These are phyloP conservation scores for Cosmia pyralina DNA, from an alignment of 2,888 invertebrate species.

Conservation along the genomic window DNA sequence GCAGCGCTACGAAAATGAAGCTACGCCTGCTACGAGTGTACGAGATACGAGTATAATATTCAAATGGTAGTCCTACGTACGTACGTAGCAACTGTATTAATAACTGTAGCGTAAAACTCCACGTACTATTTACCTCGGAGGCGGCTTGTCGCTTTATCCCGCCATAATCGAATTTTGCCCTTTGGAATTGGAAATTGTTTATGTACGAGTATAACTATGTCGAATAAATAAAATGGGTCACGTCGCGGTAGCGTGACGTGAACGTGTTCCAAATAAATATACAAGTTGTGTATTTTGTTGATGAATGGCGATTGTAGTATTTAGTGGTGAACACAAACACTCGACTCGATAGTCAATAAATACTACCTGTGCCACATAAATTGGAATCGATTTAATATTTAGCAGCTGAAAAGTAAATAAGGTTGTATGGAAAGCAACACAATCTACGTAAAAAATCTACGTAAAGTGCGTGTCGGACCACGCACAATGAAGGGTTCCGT, in stretches of 20 bases:
- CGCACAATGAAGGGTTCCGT: too few species aligned
- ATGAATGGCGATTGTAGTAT: conserved; percentile 37
- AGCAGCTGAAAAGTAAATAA: background rate
- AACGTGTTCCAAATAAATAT: conserved; percentile 60
- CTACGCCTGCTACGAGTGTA: conserved; percentile 33
- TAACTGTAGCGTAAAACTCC: conserved; percentile 41
- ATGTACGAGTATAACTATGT: too few species aligned
- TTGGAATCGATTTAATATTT: conserved; percentile 2
- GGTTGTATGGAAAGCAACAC: background rate
- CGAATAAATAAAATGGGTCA: conserved; percentile 65
- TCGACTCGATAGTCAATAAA: background rate
- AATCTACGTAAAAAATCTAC: background rate
- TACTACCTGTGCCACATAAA: background rate
- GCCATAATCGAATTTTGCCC: conserved; percentile 73
- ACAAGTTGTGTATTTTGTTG: conserved; percentile 43
- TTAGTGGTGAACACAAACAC: conserved; percentile 18
- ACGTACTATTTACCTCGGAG: conserved; percentile 52
- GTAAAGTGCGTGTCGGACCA: too few species aligned
- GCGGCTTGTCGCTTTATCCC: conserved; percentile 67
- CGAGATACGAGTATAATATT: conserved; percentile 23
- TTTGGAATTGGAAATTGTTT: conserved; percentile 74
- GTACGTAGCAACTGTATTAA: conserved; percentile 41
- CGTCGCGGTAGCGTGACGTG: conserved; percentile 51
- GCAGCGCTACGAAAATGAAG: conserved; percentile 24
- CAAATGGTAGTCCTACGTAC: background rate